These are phyloP conservation scores for Atrichornis clamosus DNA, from an alignment of 2,113 vertebrate genomes.

Conservation along the genomic window DNA sequence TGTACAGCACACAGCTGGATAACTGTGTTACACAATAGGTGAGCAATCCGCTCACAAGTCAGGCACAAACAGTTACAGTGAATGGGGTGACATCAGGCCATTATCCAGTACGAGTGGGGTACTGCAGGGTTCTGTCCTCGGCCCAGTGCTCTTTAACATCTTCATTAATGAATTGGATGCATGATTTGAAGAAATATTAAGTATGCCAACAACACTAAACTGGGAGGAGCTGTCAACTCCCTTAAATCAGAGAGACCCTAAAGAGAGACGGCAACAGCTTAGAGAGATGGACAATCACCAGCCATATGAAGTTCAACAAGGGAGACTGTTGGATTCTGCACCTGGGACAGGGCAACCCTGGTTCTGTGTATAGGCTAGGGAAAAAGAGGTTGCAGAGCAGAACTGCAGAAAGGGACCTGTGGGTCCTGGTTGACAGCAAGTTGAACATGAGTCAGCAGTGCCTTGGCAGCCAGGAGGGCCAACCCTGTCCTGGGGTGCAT, in stretches of 20 bases:
- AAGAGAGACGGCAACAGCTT: background rate
- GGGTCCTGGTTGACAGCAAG: fast-evolving
- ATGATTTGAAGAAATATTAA: background rate
- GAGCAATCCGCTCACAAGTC: background rate
- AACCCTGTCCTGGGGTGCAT: fast-evolving
- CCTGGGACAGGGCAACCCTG: background rate
- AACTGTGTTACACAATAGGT: fast-evolving
- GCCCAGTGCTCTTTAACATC: background rate
- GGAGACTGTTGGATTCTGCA: background rate
- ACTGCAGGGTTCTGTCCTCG: background rate
- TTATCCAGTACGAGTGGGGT: too few species aligned
- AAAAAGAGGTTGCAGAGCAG: background rate
- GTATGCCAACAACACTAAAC: background rate
- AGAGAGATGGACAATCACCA: background rate
- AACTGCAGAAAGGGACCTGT: background rate
- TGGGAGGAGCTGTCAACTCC: background rate
- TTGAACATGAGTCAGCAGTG: background rate
- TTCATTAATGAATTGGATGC: background rate
- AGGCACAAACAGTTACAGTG: background rate
- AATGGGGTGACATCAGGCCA: background rate
- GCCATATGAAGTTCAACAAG: background rate
- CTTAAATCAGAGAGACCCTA: background rate
- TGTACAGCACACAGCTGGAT: background rate
- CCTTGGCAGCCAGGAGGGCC: background rate
- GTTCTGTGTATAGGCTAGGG: background rate